A percentile compares a stretch with the other conserved stretches of the same genome.
Conservation (phyloP, 1,140 invertebrate species). For the Zophobas atratus region DNA sequence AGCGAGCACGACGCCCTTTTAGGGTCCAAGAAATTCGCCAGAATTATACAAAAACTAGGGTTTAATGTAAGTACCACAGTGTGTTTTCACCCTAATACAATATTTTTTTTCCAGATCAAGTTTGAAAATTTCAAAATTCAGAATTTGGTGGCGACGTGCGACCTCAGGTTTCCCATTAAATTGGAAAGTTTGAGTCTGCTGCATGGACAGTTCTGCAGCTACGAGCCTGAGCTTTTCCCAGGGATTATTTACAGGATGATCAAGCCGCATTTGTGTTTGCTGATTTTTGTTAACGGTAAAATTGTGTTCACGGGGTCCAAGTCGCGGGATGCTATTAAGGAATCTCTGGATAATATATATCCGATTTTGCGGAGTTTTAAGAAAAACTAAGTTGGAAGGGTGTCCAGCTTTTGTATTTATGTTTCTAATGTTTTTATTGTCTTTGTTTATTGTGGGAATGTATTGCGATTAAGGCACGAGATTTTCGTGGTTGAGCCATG, state of each 20-base stretch:
- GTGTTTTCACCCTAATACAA: conserved; percentile 20
- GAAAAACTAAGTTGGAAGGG: conserved; percentile 75
- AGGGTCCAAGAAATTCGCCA: conserved; percentile 96
- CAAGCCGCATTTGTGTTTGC: conserved; percentile 93
- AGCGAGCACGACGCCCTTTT: conserved; percentile 95
- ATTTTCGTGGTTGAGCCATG: no score
- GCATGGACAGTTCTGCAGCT: conserved; percentile 96
- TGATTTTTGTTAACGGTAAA: conserved; percentile 99
- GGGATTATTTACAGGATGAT: conserved; percentile 98
- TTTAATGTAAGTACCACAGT: conserved; percentile 83
- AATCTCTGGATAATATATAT: conserved; percentile 96
- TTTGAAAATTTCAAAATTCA: conserved; percentile 99
- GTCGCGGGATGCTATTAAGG: conserved; percentile 91
- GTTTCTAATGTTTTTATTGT: conserved; percentile 44
- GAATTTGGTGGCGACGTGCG: conserved; percentile 99
- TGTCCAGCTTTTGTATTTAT: background rate
- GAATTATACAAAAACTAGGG: conserved; percentile 98
- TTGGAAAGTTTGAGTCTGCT: conserved; percentile 95
- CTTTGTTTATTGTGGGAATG: background rate
- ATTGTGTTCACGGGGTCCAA: conserved; percentile 97
- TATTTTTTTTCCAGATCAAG: conserved; percentile 80
- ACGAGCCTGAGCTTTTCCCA: conserved; percentile 95
- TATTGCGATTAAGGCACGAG: background rate
- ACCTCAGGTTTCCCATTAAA: conserved; percentile 97
- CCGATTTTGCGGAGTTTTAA: conserved; percentile 97